Evolutionary conservation across 2,888 invertebrate species (phyloP).

Genomic region (Lamellibrachia satsuma): DNA sequence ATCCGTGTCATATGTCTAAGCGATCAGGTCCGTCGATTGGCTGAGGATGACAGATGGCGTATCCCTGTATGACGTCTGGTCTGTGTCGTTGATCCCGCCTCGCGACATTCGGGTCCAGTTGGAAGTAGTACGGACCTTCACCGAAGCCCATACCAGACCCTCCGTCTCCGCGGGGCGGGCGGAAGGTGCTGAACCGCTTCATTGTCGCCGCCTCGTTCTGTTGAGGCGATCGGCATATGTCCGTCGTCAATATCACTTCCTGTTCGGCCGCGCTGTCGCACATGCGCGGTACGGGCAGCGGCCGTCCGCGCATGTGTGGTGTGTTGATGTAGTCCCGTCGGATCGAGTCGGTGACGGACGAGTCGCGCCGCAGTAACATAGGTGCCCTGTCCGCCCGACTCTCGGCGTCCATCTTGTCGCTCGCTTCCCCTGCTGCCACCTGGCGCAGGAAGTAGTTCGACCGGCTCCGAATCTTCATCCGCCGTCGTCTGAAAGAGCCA

Average conservation of each 20-base stretch:
- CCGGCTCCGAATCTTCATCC: constrained; percentile 38
- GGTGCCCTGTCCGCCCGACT: neutral
- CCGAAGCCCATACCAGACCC: neutral
- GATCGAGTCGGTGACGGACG: neutral
- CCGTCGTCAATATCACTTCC: neutral
- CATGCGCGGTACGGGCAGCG: neutral
- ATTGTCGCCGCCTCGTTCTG: neutral
- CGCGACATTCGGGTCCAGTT: neutral
- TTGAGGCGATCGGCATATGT: neutral
- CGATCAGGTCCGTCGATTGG: neutral
- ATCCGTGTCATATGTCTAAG: neutral
- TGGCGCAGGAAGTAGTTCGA: constrained; percentile 39
- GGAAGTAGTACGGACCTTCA: neutral
- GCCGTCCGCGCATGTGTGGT: neutral
- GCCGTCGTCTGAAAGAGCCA: constrained; percentile 36
- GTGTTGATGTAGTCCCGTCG: neutral
- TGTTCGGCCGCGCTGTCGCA: neutral
- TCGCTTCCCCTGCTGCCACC: constrained; percentile 25
- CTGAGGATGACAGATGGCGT: neutral
- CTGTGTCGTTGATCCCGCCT: constrained; percentile 10
- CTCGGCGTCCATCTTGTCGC: constrained; percentile 19
- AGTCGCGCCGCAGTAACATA: neutral
- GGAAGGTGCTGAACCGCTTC: constrained; percentile 6
- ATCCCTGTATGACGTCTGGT: neutral
- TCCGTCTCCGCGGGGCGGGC: neutral